A percentile compares a stretch with the other conserved stretches of the same genome.
Conservation (phyloP, 2,888 invertebrate genomes). For the Leptinotarsa peninsularis region DNA sequence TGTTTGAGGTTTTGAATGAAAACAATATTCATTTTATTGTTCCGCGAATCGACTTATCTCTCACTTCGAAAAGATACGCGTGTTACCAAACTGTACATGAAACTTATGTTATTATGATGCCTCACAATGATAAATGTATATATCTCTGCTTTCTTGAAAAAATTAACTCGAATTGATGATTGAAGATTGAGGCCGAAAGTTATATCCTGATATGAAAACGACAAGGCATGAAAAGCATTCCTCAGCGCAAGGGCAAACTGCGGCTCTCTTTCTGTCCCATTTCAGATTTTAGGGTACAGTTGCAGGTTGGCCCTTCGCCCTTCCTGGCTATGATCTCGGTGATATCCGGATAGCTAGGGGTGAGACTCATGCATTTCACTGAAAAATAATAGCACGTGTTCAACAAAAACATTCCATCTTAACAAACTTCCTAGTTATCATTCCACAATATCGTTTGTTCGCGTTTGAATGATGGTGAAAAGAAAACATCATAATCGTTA, state of each 20-base stretch:
- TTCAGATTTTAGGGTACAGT: constrained; percentile 58
- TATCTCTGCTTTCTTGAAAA: no score
- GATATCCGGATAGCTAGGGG: constrained; percentile 26
- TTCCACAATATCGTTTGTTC: background rate
- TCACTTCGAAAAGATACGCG: no score
- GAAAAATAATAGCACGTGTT: constrained; percentile 14
- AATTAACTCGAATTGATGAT: no score
- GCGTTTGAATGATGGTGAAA: background rate
- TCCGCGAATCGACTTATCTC: no score
- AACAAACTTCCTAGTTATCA: background rate
- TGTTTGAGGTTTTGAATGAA: no score
- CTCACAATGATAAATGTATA: no score
- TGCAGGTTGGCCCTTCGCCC: constrained; percentile 58
- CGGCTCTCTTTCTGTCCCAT: constrained; percentile 53
- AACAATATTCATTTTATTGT: no score
- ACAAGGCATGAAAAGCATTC: constrained; percentile 54
- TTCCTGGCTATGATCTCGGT: constrained; percentile 42
- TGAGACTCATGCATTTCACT: constrained; percentile 35
- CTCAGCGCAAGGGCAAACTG: constrained; percentile 59
- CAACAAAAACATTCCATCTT: background rate
- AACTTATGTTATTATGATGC: no score
- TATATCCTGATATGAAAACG: constrained; percentile 45
- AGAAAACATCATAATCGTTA: constrained; percentile 2
- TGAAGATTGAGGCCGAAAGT: no score
- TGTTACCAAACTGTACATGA: no score